Evolutionary conservation across 1,140 invertebrate species (phyloP).

Genomic region (Meteorus sp.): DNA sequence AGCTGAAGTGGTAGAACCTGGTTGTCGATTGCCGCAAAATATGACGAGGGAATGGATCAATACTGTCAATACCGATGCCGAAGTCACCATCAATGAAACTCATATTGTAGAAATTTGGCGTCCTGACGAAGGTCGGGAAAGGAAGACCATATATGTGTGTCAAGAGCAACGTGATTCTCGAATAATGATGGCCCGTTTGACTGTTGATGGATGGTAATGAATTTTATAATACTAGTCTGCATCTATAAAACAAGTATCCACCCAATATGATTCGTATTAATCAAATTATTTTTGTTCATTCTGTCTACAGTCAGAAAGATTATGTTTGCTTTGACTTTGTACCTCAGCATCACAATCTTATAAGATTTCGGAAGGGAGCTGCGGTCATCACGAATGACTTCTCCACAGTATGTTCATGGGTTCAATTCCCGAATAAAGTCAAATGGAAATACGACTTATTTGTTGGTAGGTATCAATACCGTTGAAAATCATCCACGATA

Average conservation of each 20-base stretch:
- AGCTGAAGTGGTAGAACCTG: slow-evolving; percentile 84
- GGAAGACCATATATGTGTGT: slow-evolving; percentile 93
- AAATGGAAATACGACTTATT: slow-evolving; percentile 89
- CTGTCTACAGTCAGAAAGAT: slow-evolving; percentile 89
- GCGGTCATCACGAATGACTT: slow-evolving; percentile 89
- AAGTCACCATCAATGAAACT: slow-evolving; percentile 92
- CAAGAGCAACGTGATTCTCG: slow-evolving; percentile 83
- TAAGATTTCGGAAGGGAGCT: slow-evolving; percentile 87
- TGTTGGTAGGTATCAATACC: slow-evolving; percentile 61
- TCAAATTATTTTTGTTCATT: slow-evolving; percentile 37
- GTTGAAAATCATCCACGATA: neutral
- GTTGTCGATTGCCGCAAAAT: slow-evolving; percentile 90
- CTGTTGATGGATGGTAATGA: slow-evolving; percentile 89
- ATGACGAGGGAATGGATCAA: slow-evolving; percentile 96
- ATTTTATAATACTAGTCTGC: slow-evolving; percentile 10
- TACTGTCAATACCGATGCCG: slow-evolving; percentile 93
- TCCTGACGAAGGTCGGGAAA: slow-evolving; percentile 85
- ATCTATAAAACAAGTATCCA: neutral
- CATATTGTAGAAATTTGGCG: slow-evolving; percentile 94
- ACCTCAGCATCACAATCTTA: slow-evolving; percentile 93
- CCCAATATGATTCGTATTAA: slow-evolving; percentile 15
- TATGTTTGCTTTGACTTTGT: slow-evolving; percentile 97
- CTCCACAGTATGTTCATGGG: slow-evolving; percentile 91
- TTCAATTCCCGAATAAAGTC: slow-evolving; percentile 82
- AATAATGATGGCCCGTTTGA: slow-evolving; percentile 93